Percentiles rank a stretch among this genome's conserved stretches.
These are phyloP conservation scores for Apodemia zela DNA, from an alignment of 2,888 invertebrate genomes.

Conservation along the genomic window DNA sequence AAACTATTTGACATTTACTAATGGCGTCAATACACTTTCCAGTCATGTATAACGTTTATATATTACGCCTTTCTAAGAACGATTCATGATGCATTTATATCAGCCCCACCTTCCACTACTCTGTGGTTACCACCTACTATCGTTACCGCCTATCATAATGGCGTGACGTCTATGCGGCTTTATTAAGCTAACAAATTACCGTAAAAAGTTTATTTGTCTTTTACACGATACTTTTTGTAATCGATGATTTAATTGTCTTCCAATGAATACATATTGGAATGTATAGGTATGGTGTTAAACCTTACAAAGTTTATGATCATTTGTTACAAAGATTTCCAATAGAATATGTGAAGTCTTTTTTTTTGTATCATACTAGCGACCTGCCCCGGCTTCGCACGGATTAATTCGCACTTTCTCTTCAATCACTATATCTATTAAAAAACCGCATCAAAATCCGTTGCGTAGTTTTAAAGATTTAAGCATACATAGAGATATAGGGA, in stretches of 20 bases:
- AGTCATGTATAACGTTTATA: conserved; percentile 6
- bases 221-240: neutral
- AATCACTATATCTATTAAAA: too few species aligned
- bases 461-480: too few species aligned
- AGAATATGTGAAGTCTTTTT: too few species aligned
- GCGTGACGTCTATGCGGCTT: conserved; percentile 22
- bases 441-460: too few species aligned
- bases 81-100: neutral
- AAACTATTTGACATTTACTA: neutral
- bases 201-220: neutral
- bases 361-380: too few species aligned
- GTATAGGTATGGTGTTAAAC: too few species aligned
- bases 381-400: too few species aligned
- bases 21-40: conserved; percentile 10
- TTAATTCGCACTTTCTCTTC: too few species aligned
- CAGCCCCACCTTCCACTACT: conserved; percentile 3
- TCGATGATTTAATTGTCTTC: neutral
- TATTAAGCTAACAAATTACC: neutral
- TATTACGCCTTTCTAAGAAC: conserved; percentile 17
- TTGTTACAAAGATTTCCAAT: too few species aligned
- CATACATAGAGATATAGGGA: too few species aligned
- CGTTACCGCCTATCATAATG: conserved; percentile 27
- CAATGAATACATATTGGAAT: neutral
- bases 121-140: conserved; percentile 18
- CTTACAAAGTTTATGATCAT: too few species aligned